These are phyloP conservation scores for Glaucidium brasilianum DNA, from an alignment of 2,113 vertebrate species.

Conservation along the genomic window DNA sequence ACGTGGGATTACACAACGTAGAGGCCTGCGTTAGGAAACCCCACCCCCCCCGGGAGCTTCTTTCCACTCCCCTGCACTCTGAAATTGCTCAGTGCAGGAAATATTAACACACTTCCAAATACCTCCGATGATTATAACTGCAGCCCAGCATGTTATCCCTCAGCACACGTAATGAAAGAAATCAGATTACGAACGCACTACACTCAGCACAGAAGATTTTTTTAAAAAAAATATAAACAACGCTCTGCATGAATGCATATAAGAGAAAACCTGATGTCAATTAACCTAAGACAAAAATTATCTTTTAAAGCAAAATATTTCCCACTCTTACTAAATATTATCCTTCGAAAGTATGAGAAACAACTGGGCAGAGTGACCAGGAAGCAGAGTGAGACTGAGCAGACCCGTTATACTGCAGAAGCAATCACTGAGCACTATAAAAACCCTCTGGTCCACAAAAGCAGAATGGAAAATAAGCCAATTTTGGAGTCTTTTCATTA, in stretches of 20 bases:
- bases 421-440: accelerated
- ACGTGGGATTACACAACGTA: background rate
- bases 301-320: background rate
- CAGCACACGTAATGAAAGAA: accelerated
- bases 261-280: background rate
- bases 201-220: background rate
- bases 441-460: background rate
- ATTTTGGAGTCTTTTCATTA: accelerated
- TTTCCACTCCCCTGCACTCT: background rate
- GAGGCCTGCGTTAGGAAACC: accelerated
- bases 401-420: accelerated
- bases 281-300: accelerated
- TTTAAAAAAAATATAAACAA: background rate
- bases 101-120: background rate
- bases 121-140: background rate
- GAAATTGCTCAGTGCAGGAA: accelerated
- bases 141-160: background rate
- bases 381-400: background rate
- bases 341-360: background rate
- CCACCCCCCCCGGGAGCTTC: background rate
- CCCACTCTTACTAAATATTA: accelerated
- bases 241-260: background rate
- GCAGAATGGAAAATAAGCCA: accelerated
- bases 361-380: background rate
- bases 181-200: background rate